Evolutionary conservation across 2,888 invertebrate genomes (phyloP).

Genomic region (Thumatha senex): DNA sequence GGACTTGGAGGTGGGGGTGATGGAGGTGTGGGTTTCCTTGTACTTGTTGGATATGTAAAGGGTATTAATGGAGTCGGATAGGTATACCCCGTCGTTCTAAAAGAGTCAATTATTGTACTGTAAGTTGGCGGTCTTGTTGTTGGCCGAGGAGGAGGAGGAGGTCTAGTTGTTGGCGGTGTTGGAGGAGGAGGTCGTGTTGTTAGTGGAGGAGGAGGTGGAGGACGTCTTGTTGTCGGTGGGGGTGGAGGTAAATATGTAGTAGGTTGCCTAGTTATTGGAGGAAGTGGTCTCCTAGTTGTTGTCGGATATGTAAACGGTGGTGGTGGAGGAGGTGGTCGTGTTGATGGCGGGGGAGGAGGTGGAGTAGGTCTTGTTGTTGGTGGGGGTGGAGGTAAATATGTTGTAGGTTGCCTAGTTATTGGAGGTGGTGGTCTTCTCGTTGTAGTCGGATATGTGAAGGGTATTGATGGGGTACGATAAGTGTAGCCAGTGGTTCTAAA

Average conservation of each 20-base stretch:
- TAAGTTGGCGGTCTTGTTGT: conserved; percentile 22
- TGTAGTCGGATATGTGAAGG: conserved; percentile 27
- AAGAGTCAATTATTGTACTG: conserved; percentile 18
- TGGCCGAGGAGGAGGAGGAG: conserved; percentile 4
- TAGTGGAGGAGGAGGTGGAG: conserved; percentile 15
- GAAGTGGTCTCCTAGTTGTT: conserved; percentile 26
- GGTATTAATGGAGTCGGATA: conserved; percentile 21
- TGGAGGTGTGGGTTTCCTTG: conserved; percentile 7
- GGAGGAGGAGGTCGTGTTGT: conserved; percentile 19
- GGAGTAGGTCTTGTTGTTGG: conserved; percentile 21
- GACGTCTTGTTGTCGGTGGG: conserved; percentile 7
- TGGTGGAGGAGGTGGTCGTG: neutral
- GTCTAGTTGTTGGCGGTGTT: conserved; percentile 14
- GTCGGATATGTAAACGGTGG: neutral
- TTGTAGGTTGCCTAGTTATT: conserved; percentile 18
- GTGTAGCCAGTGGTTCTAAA: conserved; percentile 29
- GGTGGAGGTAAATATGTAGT: conserved; percentile 19
- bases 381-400: neutral
- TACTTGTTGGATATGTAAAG: conserved; percentile 16
- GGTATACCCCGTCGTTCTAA: conserved; percentile 34
- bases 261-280: conserved; percentile 29
- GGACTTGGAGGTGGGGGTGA: conserved; percentile 10
- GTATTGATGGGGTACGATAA: conserved; percentile 18
- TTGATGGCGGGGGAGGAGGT: neutral
- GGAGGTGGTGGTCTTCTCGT: conserved; percentile 10